These are phyloP conservation scores for Sander vitreus DNA, from an alignment of 2,113 vertebrate genomes.

Conservation along the genomic window DNA sequence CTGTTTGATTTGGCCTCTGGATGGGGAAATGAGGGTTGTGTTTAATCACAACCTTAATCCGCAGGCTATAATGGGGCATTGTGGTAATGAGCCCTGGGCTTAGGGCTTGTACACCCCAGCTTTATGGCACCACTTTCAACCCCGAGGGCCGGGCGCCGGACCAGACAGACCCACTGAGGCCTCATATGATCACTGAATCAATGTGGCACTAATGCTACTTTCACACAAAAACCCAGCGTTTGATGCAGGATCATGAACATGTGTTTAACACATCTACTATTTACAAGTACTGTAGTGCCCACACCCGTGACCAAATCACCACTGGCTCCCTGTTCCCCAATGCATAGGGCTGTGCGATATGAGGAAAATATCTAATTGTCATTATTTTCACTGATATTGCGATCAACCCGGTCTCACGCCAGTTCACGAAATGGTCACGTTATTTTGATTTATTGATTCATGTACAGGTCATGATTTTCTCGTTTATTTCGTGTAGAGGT, in stretches of 20 bases:
- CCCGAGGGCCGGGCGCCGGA: neutral
- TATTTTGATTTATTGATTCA: too few species aligned
- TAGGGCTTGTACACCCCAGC: conserved; percentile 41
- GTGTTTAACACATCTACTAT: conserved; percentile 1
- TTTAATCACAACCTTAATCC: conserved; percentile 67
- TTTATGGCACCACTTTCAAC: conserved; percentile 28
- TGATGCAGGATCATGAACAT: neutral
- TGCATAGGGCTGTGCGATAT: too few species aligned
- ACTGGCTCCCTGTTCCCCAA: too few species aligned
- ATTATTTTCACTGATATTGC: too few species aligned
- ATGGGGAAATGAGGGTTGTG: conserved; percentile 56
- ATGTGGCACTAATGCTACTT: neutral
- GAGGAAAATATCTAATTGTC: too few species aligned
- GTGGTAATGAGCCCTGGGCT: conserved; percentile 65
- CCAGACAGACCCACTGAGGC: neutral
- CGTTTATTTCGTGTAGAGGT: too few species aligned
- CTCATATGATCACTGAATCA: conserved; percentile 16
- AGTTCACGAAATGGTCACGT: too few species aligned
- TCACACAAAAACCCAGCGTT: neutral
- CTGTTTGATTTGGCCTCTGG: conserved; percentile 57
- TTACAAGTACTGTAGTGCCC: neutral
- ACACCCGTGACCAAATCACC: too few species aligned
- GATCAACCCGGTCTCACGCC: too few species aligned
- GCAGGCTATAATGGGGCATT: conserved; percentile 54
- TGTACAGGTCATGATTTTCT: too few species aligned